These are phyloP conservation scores for Romanogobio albipinnatus DNA, from an alignment of 2,113 vertebrate genomes.

Conservation along the genomic window DNA sequence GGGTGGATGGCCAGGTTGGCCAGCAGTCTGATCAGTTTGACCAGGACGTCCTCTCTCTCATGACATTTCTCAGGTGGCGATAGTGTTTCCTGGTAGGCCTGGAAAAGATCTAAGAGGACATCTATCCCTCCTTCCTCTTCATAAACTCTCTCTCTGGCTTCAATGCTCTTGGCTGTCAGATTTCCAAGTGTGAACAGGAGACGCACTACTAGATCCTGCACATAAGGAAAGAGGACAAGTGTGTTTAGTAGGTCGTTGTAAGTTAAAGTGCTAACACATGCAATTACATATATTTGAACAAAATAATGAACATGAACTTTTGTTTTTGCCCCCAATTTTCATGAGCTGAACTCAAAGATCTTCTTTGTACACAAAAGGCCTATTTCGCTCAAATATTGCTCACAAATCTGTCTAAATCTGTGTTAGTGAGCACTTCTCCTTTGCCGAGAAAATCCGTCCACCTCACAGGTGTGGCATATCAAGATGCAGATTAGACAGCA, in stretches of 20 bases:
- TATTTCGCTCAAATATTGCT: too few relatives aligned
- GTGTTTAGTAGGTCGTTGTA: background rate
- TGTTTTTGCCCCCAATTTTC: too few relatives aligned
- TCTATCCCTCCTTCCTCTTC: slow-evolving; percentile 72
- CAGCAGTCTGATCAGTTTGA: slow-evolving; percentile 90
- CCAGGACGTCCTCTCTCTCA: slow-evolving; percentile 81
- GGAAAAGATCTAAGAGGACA: slow-evolving; percentile 81
- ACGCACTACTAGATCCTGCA: slow-evolving; percentile 87
- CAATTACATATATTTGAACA: background rate
- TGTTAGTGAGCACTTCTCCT: too few relatives aligned
- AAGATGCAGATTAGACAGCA: too few relatives aligned
- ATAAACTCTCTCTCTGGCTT: slow-evolving; percentile 80
- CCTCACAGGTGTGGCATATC: too few relatives aligned
- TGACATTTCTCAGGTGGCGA: slow-evolving; percentile 16
- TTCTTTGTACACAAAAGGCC: too few relatives aligned
- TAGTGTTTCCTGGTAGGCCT: slow-evolving; percentile 74
- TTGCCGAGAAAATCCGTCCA: too few relatives aligned
- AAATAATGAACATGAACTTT: too few relatives aligned
- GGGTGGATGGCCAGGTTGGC: slow-evolving; percentile 90
- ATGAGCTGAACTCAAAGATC: too few relatives aligned
- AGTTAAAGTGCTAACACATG: background rate
- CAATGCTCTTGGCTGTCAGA: slow-evolving; percentile 82
- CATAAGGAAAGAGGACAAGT: background rate
- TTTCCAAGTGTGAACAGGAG: slow-evolving; percentile 92
- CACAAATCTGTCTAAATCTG: too few relatives aligned